phyloP scores from a whole-genome alignment of 2,113 vertebrate species.

The Tragelaphus strepsiceros region DNA sequence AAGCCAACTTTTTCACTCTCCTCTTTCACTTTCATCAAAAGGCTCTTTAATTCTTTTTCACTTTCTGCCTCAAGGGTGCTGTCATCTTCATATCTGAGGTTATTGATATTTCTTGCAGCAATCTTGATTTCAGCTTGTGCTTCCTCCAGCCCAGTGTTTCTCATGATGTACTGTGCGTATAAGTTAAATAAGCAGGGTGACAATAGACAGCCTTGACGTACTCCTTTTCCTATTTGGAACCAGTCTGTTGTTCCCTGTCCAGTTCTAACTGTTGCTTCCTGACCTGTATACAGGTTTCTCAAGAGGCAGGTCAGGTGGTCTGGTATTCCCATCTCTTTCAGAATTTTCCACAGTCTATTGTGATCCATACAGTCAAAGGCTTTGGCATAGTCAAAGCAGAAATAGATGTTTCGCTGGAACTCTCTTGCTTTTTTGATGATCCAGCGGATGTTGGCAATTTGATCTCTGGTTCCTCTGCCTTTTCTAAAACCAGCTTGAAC shows the following conservation, averaged over 20 bases:
- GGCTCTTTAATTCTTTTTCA: not conserved
- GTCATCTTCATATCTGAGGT: not conserved
- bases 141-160: not conserved
- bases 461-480: not conserved
- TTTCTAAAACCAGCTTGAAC: not conserved
- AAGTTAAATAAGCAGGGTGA: not conserved
- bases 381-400: not conserved
- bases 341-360: not conserved
- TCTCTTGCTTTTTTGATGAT: not conserved
- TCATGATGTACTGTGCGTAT: not conserved
- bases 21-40: not conserved
- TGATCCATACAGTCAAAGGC: not conserved
- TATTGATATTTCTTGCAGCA: not conserved
- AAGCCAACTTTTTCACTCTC: not conserved
- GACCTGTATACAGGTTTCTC: not conserved
- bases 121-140: not conserved
- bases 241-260: not conserved
- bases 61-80: not conserved
- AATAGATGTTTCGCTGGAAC: not conserved
- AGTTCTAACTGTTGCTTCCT: not conserved
- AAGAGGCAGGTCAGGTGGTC: not conserved
- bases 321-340: not conserved
- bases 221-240: not conserved
- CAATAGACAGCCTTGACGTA: rapidly evolving
- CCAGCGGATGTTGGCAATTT: not conserved